These are phyloP conservation scores for Lochmaea crataegi DNA, from an alignment of 2,888 invertebrate genomes.

Conservation along the genomic window DNA sequence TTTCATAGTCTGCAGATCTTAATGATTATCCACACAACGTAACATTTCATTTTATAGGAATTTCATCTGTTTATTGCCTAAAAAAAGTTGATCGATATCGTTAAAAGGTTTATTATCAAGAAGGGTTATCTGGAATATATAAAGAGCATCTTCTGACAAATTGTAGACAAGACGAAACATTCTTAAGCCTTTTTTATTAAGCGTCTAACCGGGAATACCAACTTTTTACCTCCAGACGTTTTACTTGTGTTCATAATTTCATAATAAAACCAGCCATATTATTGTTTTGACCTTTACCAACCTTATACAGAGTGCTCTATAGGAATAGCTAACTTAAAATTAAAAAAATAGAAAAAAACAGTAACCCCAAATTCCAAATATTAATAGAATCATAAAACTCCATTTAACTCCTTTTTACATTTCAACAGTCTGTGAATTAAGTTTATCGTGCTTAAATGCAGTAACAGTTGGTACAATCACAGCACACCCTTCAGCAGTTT, in stretches of 20 bases:
- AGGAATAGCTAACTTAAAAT: too few species aligned
- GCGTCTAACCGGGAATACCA: background rate
- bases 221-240: background rate
- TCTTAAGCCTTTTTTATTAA: background rate
- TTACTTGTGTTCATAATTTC: background rate
- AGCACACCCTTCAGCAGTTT: too few species aligned
- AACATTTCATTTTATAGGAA: background rate
- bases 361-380: too few species aligned
- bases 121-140: background rate
- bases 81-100: constrained; percentile 1
- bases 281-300: background rate
- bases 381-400: too few species aligned
- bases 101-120: background rate
- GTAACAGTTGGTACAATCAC: too few species aligned
- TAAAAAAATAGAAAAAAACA: too few species aligned
- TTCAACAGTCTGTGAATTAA: too few species aligned
- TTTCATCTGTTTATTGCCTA: background rate
- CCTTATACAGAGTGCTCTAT: too few species aligned
- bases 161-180: background rate
- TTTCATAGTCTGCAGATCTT: background rate
- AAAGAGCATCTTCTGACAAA: background rate
- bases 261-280: background rate
- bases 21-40: background rate
- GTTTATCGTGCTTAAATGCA: too few species aligned
- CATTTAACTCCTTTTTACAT: too few species aligned